Evolutionary conservation across 2,797 vertebrate species (phyloP), one percentile per base, ranked within the genome.

Genomic region (Ammospiza maritima): DNA sequence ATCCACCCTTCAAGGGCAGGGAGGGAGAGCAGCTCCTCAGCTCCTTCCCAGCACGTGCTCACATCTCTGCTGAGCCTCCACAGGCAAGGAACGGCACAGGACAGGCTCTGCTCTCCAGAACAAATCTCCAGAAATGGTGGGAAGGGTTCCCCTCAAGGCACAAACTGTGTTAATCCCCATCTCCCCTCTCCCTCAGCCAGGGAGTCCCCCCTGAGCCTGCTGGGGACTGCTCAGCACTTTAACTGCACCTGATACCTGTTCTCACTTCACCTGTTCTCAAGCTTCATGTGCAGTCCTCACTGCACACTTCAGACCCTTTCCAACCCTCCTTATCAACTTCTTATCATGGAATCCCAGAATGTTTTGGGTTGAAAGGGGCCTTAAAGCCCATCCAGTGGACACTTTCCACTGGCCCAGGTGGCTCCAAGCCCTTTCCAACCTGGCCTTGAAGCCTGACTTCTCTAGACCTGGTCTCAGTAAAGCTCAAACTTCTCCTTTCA

Each of bases 51-150:
- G 69, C 86, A 73, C 6, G 2, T 8, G 50, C 48, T 36, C 34
- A 5, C 15, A 26, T 16, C 54, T 36, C 51, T 30, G 22, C 62
- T 57, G 64, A 57, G 76, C 53, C 44, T 56, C 53, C 21, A 14
- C 4, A 4, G 75, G 79, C n/a, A 54, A 21, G 1, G 4, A 45
- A 13, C 0, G 6, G 58, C 65, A 53, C 51, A 26, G 5, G 22
- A 18, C 0, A 9, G 5, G 14, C 66, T 44, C 61, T 3, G 34
- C 57, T 67, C 47, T 57, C 72, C 81, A 11, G 1, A 29, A 65
- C 38, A 38, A 38, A 38, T 67, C 42, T 57, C 72, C 81, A 11
- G 1, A 29, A 65, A 27, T 2, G 21, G 53, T 7, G 29, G 23
- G 29, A 77, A 51, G 8, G 76, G 44, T 70, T 38, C 40, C 54